These are phyloP conservation scores for Noctua fimbriata DNA, from an alignment of 2,888 invertebrate species.

Conservation along the genomic window DNA sequence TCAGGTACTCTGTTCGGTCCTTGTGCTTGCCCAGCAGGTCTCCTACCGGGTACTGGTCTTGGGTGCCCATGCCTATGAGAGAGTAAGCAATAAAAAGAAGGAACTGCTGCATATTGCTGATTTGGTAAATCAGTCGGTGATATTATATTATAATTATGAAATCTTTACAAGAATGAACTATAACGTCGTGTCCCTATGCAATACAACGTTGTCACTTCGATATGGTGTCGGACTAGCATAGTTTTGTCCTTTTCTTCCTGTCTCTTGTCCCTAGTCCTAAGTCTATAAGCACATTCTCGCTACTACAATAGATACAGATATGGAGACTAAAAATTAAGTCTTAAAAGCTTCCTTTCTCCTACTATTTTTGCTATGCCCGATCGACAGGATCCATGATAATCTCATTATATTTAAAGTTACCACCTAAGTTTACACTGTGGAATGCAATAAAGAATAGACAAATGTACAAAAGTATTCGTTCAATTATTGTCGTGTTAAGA, in stretches of 20 bases:
- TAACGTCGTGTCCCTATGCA: neutral
- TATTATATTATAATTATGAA: neutral
- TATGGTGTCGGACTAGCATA: neutral
- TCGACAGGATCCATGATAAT: neutral
- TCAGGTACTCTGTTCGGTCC: conserved; percentile 92
- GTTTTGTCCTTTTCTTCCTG: neutral
- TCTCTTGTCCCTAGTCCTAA: neutral
- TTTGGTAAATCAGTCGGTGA: neutral
- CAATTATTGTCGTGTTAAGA: neutral
- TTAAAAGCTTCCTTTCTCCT: neutral
- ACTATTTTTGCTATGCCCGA: neutral
- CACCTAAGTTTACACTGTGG: neutral
- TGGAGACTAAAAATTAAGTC: neutral
- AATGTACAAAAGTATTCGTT: neutral
- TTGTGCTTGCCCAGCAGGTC: conserved; percentile 97
- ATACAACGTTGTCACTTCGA: neutral
- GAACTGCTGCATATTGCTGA: neutral
- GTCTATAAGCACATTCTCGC: neutral
- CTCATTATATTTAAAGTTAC: neutral
- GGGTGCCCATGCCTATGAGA: conserved; percentile 93
- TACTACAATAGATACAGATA: neutral
- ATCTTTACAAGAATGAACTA: neutral
- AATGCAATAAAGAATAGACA: neutral
- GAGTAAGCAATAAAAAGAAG: neutral
- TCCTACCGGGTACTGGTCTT: conserved; percentile 97